These are phyloP conservation scores for Melopsittacus undulatus DNA, from an alignment of 2,797 vertebrate genomes.

Conservation along the genomic window DNA sequence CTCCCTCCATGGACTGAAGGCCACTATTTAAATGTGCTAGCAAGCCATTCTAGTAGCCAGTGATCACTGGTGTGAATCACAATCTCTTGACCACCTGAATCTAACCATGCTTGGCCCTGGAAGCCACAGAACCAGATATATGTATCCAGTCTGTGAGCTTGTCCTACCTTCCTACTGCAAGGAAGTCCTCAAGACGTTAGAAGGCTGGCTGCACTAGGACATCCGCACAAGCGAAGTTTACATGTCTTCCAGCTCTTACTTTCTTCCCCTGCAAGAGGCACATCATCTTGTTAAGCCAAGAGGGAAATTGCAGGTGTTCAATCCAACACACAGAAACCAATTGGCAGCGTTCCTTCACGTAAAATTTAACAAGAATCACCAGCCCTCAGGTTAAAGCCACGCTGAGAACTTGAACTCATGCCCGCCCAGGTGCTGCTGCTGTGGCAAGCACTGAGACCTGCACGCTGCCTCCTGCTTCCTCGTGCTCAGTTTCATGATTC, in stretches of 20 bases:
- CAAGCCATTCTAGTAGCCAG: background rate
- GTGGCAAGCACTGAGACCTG: background rate
- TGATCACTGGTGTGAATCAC: accelerated
- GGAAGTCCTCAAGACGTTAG: background rate
- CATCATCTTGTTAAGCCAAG: background rate
- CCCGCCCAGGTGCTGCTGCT: slow-evolving; percentile 48
- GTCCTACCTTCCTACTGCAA: background rate
- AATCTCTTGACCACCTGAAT: background rate
- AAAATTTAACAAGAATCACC: slow-evolving; percentile 56
- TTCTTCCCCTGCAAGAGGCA: background rate
- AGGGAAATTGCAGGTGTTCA: slow-evolving; percentile 59
- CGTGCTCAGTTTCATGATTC: background rate
- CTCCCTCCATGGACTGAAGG: background rate
- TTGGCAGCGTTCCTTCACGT: background rate
- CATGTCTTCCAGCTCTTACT: background rate
- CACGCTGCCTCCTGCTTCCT: background rate
- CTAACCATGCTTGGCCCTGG: accelerated
- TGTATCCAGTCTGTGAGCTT: background rate
- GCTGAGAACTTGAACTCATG: slow-evolving; percentile 24
- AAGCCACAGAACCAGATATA: background rate
- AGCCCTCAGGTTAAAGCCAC: slow-evolving; percentile 42
- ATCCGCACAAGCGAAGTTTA: background rate
- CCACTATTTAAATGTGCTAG: background rate
- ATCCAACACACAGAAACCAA: background rate
- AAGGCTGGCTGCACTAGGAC: background rate